Evolutionary conservation across 2,797 vertebrate genomes (phyloP).

Genomic region (Knipowitschia caucasica): DNA sequence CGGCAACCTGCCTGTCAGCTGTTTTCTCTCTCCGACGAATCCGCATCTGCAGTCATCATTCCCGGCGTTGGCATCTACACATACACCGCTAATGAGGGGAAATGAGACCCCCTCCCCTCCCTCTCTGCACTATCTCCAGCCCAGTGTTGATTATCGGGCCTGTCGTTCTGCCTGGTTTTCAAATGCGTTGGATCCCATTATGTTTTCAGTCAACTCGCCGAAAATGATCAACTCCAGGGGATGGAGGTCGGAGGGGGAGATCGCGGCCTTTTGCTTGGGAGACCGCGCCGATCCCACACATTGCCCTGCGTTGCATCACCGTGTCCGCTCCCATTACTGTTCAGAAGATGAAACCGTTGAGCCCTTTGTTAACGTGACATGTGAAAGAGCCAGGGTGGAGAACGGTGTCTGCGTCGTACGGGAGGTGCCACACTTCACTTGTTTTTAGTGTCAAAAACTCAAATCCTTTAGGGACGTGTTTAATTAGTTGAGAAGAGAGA

Average conservation of each 20-base stretch:
- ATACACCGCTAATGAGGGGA: constrained; percentile 26
- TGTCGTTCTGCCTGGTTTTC: constrained; percentile 33
- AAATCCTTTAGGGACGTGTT: no score
- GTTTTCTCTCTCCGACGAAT: constrained; percentile 3
- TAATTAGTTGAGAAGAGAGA: no score
- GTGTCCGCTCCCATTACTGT: constrained; percentile 44
- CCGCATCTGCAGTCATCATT: constrained; percentile 14
- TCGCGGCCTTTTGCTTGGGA: constrained; percentile 22
- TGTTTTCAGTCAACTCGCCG: constrained; percentile 20
- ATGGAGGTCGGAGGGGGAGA: no score
- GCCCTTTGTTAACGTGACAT: constrained; percentile 11
- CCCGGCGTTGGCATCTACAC: constrained; percentile 15
- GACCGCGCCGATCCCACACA: constrained; percentile 23
- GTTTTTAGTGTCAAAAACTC: no score
- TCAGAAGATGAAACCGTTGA: constrained; percentile 28
- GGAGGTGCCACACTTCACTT: neutral
- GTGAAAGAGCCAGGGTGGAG: constrained; percentile 15
- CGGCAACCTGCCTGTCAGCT: constrained; percentile 5
- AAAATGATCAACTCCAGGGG: constrained; percentile 22
- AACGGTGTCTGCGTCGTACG: neutral
- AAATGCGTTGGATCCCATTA: constrained; percentile 48
- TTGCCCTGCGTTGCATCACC: constrained; percentile 64
- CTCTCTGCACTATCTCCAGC: constrained; percentile 27
- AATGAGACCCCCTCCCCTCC: constrained; percentile 22
- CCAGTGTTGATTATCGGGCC: constrained; percentile 25